phyloP scores from a whole-genome alignment of 1,140 invertebrate genomes.

The Papilio xuthus region DNA sequence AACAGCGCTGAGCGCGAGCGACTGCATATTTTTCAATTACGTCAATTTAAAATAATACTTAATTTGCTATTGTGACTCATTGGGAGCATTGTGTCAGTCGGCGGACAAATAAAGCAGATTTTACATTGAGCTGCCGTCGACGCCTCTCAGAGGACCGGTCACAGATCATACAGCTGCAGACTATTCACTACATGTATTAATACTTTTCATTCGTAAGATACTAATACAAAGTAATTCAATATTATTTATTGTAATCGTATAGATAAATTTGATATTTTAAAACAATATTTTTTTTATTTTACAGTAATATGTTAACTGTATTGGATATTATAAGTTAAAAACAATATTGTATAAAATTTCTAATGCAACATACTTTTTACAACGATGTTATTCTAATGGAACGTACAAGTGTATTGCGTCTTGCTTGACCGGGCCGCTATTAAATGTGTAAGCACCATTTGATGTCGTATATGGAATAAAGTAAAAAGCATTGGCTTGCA shows the following conservation, averaged over 20 bases:
- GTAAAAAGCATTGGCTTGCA: slow-evolving; percentile 28
- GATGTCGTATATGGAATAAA: slow-evolving; percentile 24
- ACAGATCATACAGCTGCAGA: slow-evolving; percentile 3
- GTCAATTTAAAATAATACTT: slow-evolving; percentile 81
- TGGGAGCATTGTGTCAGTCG: slow-evolving; percentile 74
- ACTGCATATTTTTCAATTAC: slow-evolving; percentile 81
- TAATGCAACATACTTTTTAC: slow-evolving; percentile 1
- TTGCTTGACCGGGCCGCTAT: slow-evolving; percentile 8
- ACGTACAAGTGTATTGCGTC: background rate
- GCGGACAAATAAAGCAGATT: slow-evolving; percentile 58
- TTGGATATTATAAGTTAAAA: background rate
- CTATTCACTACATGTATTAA: background rate
- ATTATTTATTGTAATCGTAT: too few relatives aligned
- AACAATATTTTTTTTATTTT: background rate
- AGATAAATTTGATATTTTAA: background rate
- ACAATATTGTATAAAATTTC: background rate
- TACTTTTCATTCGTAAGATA: background rate
- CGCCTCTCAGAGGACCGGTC: slow-evolving; percentile 24
- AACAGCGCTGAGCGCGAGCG: slow-evolving; percentile 70
- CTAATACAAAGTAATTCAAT: background rate
- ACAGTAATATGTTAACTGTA: background rate
- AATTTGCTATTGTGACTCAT: slow-evolving; percentile 80
- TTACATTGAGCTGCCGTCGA: slow-evolving; percentile 47
- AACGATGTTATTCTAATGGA: slow-evolving; percentile 14
- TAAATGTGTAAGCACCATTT: slow-evolving; percentile 26